These are phyloP conservation scores for Drosophila colorata DNA, from an alignment of 2,888 invertebrate species.

Conservation along the genomic window DNA sequence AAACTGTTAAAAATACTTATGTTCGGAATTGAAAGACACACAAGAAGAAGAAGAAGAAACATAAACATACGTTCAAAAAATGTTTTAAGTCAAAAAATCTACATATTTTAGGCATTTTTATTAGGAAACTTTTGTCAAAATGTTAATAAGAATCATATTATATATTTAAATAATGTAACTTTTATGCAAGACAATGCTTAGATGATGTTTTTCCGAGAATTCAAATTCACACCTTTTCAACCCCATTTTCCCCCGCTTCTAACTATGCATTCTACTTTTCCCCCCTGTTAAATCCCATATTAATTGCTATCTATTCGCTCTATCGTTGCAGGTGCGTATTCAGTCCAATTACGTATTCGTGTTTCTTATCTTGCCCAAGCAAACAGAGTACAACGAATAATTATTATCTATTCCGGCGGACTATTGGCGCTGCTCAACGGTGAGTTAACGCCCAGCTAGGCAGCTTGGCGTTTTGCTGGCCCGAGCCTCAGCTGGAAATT, in stretches of 20 bases:
- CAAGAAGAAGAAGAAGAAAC: conserved; percentile 3
- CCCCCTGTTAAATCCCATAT: conserved; percentile 52
- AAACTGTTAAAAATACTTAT: conserved; percentile 40
- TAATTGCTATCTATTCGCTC: conserved; percentile 50
- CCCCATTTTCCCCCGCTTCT: background rate
- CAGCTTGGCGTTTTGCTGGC: conserved; percentile 59
- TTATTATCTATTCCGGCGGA: conserved; percentile 52
- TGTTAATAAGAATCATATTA: background rate
- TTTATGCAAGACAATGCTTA: background rate
- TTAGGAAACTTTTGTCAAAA: background rate
- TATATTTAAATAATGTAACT: background rate
- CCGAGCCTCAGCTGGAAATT: conserved; percentile 39
- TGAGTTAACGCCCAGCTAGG: conserved; percentile 62
- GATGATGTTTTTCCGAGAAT: background rate
- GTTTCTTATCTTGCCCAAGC: conserved; percentile 34
- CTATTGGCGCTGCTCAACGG: too few species aligned
- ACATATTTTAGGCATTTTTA: background rate
- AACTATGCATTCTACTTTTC: conserved; percentile 15
- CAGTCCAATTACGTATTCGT: conserved; percentile 19
- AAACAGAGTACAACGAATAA: conserved; percentile 42
- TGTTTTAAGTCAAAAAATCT: background rate
- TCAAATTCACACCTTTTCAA: background rate
- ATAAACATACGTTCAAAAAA: background rate
- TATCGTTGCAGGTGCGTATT: conserved; percentile 67
- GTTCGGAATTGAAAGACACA: conserved; percentile 3